These are phyloP conservation scores for Dendropsophus ebraccatus DNA, from an alignment of 2,113 vertebrate species.

Conservation along the genomic window DNA sequence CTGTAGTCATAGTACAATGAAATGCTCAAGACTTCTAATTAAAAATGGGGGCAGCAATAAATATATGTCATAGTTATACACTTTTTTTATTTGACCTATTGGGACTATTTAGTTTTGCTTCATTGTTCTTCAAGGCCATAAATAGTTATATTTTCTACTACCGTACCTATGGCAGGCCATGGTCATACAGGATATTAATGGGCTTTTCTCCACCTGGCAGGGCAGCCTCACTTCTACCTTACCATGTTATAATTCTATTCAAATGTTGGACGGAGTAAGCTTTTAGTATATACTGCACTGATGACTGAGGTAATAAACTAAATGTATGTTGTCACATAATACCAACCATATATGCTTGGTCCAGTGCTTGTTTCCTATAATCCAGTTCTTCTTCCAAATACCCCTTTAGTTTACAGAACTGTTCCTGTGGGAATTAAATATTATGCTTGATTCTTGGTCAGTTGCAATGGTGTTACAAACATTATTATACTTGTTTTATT, in stretches of 20 bases:
- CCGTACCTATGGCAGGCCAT: not conserved
- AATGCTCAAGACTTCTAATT: not conserved
- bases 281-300: not conserved
- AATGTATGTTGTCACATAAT: not conserved
- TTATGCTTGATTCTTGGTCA: not conserved
- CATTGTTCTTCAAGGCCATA: too few relatives aligned
- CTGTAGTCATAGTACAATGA: not conserved
- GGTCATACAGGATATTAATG: not conserved
- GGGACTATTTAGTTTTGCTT: too few relatives aligned
- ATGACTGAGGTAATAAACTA: not conserved
- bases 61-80: too few relatives aligned
- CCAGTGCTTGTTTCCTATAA: constrained; percentile 95
- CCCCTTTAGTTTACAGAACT: constrained; percentile 99
- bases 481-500: not conserved
- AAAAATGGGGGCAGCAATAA: too few relatives aligned
- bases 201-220: too few relatives aligned
- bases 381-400: constrained; percentile 97
- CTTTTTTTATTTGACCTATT: too few relatives aligned
- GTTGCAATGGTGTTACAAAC: not conserved
- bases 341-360: constrained; percentile 96
- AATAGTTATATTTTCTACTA: too few relatives aligned
- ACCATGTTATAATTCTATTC: too few relatives aligned
- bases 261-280: too few relatives aligned
- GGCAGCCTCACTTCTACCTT: too few relatives aligned
- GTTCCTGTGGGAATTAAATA: constrained; percentile 79